Percentiles rank a stretch among this genome's conserved stretches.
Evolutionary conservation across 2,797 vertebrate genomes (phyloP).

Genomic region (Synaphobranchus kaupii): DNA sequence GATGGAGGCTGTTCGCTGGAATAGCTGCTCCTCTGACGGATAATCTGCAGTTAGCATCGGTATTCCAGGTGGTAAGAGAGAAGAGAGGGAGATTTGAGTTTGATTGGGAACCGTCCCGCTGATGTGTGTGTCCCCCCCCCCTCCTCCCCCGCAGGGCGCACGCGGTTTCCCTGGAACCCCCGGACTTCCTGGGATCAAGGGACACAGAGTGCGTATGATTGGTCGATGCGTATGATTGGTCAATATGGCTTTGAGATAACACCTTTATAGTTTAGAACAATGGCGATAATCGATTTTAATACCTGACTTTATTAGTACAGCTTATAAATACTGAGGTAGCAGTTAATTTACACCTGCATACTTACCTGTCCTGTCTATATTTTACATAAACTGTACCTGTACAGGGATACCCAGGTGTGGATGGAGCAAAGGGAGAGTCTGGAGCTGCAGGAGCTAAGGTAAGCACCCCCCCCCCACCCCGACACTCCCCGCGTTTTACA

Average conservation of each 20-base stretch:
- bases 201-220: slow-evolving; percentile 86
- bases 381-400: slow-evolving; percentile 24
- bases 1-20: background rate
- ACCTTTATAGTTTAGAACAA: background rate
- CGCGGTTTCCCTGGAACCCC: slow-evolving; percentile 96
- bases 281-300: background rate
- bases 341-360: background rate
- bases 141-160: slow-evolving; percentile 76
- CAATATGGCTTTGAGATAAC: no score
- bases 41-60: background rate
- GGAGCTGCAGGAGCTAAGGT: slow-evolving; percentile 93
- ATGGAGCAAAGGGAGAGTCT: slow-evolving; percentile 88
- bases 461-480: background rate
- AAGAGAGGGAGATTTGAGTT: background rate
- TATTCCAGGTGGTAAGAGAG: background rate
- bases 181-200: slow-evolving; percentile 96
- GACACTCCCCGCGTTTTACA: background rate
- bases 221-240: slow-evolving; percentile 63
- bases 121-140: slow-evolving; percentile 11
- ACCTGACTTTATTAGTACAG: background rate
- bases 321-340: background rate
- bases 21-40: background rate
- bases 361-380: background rate
- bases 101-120: background rate
- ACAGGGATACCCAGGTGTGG: slow-evolving; percentile 92